Percentiles rank a stretch among this genome's conserved stretches.
phyloP scores from a whole-genome alignment of 2,113 vertebrate genomes.

The Zosterops lateralis region DNA sequence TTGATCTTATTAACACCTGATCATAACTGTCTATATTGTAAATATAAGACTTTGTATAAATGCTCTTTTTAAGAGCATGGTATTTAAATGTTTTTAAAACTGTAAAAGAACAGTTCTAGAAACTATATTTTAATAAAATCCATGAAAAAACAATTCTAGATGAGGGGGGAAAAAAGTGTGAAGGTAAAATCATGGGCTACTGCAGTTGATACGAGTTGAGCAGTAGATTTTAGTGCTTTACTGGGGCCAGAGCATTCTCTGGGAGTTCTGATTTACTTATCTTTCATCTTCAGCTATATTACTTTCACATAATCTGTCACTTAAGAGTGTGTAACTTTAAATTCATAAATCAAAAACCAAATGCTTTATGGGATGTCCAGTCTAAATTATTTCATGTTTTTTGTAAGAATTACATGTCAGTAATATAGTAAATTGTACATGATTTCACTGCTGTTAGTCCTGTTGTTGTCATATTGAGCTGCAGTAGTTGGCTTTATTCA shows the following conservation, averaged over 20 bases:
- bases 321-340: background rate
- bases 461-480: slow-evolving; percentile 66
- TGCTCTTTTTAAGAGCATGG: slow-evolving; percentile 71
- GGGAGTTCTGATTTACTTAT: background rate
- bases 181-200: background rate
- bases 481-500: slow-evolving; percentile 72
- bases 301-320: background rate
- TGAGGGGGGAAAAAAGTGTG: background rate
- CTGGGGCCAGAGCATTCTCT: background rate
- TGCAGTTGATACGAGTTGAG: background rate
- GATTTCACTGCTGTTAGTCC: slow-evolving; percentile 67
- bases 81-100: slow-evolving; percentile 71
- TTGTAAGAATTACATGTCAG: slow-evolving; percentile 51
- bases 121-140: slow-evolving; percentile 57
- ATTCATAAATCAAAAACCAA: slow-evolving; percentile 21
- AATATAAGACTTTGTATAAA: slow-evolving; percentile 67
- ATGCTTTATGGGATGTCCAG: slow-evolving; percentile 48
- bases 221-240: background rate
- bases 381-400: slow-evolving; percentile 44
- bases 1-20: slow-evolving; percentile 48
- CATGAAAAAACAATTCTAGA: background rate
- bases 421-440: slow-evolving; percentile 48
- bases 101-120: slow-evolving; percentile 60
- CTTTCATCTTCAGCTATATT: background rate
- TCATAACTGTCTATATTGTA: slow-evolving; percentile 67